Evolutionary conservation across 2,797 vertebrate genomes (phyloP).

Genomic region (Catamblyrhynchus diadema): DNA sequence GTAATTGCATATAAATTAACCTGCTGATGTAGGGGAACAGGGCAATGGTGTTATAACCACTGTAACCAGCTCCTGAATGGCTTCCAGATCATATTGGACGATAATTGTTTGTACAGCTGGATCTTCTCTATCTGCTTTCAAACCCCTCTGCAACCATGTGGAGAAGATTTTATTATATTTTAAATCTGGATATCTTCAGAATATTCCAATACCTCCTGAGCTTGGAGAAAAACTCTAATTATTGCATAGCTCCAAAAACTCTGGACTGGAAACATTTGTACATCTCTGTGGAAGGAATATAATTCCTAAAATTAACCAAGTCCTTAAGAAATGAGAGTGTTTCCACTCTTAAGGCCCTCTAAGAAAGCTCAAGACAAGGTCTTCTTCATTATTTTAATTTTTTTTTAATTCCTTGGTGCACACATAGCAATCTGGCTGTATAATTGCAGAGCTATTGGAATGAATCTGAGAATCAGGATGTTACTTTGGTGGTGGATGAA

Average conservation of each 20-base stretch:
- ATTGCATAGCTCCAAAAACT: background rate
- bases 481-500: background rate
- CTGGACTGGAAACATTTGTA: background rate
- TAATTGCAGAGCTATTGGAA: background rate
- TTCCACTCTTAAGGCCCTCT: background rate
- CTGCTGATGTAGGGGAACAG: background rate
- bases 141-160: background rate
- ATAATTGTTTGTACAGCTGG: background rate
- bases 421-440: fast-evolving
- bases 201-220: background rate
- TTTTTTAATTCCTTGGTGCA: background rate
- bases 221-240: background rate
- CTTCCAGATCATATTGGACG: background rate
- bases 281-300: background rate
- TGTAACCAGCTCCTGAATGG: background rate
- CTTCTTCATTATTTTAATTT: background rate
- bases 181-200: background rate
- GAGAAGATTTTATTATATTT: background rate
- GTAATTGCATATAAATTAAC: background rate
- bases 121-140: background rate
- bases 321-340: background rate
- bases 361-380: background rate
- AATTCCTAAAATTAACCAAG: background rate
- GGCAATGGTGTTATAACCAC: background rate
- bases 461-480: background rate